Base-by-base conservation (phyloP, 2,113 vertebrate species). In the Seriola rivoliana region DNA sequence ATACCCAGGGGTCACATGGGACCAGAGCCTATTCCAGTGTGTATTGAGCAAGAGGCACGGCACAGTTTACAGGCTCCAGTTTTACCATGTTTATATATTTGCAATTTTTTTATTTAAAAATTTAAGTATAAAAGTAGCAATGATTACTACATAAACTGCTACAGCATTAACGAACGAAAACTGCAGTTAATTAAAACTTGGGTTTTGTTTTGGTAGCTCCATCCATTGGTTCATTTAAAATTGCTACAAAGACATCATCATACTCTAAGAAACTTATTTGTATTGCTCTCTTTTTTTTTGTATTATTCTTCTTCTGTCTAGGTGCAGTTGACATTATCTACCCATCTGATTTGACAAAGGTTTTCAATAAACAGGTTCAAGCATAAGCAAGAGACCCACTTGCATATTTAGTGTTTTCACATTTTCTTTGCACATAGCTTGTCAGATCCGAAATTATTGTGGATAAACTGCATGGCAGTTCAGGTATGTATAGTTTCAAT, bases 401-500 rank as follows among this genome's bases (percentile, higher is more conserved):
- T 38, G 5, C 32, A 44, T 11, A 19, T 25, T n/a, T 52, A 8
- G 19, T 9, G 19, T 38, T 19, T 71, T 21, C 6, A 58, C 19
- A 19, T n/a, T 46, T 44, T 23, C 54, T 75, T 74, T 59, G 17
- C 65, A 40, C 34, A 12, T 4, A 54, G 19, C 25, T 66, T 38
- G 13, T 62, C 52, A 81, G 59, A n/a, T 54, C 40, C 52, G 50
- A 1, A 73, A 81, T 60, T 48, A 54, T 6, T 54, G 42, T 46
- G 50, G 1, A 13, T 32, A 14, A 76, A 44, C 65, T 54, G 29
- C 23, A 54, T 5, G 13, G 19, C 52, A 46, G 32, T 55, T 63
- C 38, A 63, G 19, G 29, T 46, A 64, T 74, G 50, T 46, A 21
- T 57, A 19, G 38, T 81, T 75, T 74, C 29, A 34, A 66, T 40